These are phyloP conservation scores for Rhynchomys soricoides DNA, from an alignment of 2,113 vertebrate species.

Conservation along the genomic window DNA sequence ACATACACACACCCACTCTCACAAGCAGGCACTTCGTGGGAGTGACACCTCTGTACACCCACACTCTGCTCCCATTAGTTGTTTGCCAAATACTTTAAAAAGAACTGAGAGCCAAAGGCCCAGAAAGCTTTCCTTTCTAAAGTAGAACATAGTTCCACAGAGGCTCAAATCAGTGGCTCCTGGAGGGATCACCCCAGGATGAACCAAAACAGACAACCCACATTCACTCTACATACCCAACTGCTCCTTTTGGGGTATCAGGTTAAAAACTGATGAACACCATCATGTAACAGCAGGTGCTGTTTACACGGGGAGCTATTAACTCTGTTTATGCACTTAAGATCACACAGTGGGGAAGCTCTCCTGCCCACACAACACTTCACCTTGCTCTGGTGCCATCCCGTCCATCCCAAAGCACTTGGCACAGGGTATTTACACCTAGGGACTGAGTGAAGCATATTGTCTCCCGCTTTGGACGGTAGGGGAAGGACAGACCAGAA, in stretches of 20 bases:
- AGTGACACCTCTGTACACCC: neutral
- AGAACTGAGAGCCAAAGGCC: neutral
- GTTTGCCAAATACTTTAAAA: constrained; percentile 19
- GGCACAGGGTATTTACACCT: neutral
- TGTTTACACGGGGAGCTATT: constrained; percentile 27
- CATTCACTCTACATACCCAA: neutral
- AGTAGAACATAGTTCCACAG: neutral
- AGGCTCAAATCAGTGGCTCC: constrained; percentile 45
- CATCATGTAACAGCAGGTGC: neutral
- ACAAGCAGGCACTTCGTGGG: neutral
- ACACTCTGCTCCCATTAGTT: neutral
- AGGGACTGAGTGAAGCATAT: neutral
- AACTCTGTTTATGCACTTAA: constrained; percentile 57
- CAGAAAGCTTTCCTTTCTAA: constrained; percentile 37
- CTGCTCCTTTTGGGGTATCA: neutral
- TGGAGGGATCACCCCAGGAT: neutral
- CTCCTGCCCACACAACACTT: constrained; percentile 32
- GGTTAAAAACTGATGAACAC: constrained; percentile 46
- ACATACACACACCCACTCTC: neutral
- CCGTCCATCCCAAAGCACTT: constrained; percentile 15
- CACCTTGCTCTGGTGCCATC: neutral
- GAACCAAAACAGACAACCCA: constrained; percentile 60
- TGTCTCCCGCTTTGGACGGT: neutral
- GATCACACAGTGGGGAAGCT: neutral
- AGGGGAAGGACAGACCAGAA: neutral